phyloP scores from a whole-genome alignment of 2,797 vertebrate species.

The Halcyon smyrnensis region DNA sequence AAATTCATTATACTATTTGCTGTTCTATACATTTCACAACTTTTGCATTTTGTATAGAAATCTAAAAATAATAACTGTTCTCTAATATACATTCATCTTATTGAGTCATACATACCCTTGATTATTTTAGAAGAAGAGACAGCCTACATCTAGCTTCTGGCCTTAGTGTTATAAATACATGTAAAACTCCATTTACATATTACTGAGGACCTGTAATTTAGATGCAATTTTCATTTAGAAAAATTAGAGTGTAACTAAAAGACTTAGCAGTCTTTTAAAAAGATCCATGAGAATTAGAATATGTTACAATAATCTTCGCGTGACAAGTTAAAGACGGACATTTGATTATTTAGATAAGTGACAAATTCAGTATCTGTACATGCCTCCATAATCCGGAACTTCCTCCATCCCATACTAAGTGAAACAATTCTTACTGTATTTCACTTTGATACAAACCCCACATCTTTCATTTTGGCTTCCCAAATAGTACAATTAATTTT shows the following conservation, averaged over 20 bases:
- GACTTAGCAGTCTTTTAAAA: not conserved
- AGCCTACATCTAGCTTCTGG: not conserved
- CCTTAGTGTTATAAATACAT: not conserved
- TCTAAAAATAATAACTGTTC: not conserved
- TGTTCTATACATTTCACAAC: not conserved
- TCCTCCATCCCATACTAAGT: not conserved
- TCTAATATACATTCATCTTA: not conserved
- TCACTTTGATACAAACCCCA: not conserved
- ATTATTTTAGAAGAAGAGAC: not conserved
- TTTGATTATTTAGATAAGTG: not conserved
- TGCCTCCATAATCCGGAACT: not conserved
- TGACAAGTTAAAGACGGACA: fast-evolving
- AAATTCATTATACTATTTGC: not conserved
- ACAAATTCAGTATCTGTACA: not conserved
- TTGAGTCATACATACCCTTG: too few species aligned
- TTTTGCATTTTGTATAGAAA: not conserved
- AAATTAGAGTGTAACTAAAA: not conserved
- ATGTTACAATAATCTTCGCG: not conserved
- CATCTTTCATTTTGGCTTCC: not conserved
- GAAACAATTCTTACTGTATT: not conserved
- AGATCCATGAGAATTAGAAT: not conserved
- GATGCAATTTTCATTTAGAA: not conserved
- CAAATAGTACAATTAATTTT: not conserved
- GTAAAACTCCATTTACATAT: not conserved
- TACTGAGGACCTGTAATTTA: not conserved